phyloP scores from a whole-genome alignment of 2,888 invertebrate species.

The Rutpela maculata region DNA sequence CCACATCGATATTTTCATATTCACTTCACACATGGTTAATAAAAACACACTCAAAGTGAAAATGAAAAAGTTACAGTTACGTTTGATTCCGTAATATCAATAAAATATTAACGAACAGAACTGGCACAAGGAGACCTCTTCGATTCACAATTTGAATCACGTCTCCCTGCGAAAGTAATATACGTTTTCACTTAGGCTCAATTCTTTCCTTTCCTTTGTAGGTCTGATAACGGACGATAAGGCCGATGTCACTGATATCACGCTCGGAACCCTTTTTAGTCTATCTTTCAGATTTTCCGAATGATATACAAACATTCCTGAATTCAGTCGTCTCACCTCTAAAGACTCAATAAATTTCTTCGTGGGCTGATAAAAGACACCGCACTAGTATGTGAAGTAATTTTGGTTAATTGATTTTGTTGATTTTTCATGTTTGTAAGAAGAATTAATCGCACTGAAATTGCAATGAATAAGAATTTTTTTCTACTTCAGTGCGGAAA shows the following conservation, averaged over 20 bases:
- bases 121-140: background rate
- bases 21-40: constrained; percentile 1
- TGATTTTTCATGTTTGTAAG: too few species aligned
- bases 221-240: constrained; percentile 46
- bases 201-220: constrained; percentile 47
- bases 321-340: constrained; percentile 13
- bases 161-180: constrained; percentile 49
- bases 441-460: too few species aligned
- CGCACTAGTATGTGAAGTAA: too few species aligned
- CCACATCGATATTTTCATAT: constrained; percentile 14
- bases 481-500: too few species aligned
- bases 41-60: constrained; percentile 23
- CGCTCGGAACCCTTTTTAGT: constrained; percentile 31
- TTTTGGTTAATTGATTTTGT: too few species aligned
- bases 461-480: too few species aligned
- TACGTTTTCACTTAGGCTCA: constrained; percentile 50
- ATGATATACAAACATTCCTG: background rate
- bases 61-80: constrained; percentile 20
- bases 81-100: constrained; percentile 32
- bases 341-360: background rate
- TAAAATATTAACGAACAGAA: constrained; percentile 39
- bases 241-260: constrained; percentile 45
- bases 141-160: constrained; percentile 51
- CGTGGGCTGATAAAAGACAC: background rate
- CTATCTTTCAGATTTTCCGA: constrained; percentile 16